Conservation (phyloP, 2,113 vertebrate genomes). For the Australoheros scitulus region DNA sequence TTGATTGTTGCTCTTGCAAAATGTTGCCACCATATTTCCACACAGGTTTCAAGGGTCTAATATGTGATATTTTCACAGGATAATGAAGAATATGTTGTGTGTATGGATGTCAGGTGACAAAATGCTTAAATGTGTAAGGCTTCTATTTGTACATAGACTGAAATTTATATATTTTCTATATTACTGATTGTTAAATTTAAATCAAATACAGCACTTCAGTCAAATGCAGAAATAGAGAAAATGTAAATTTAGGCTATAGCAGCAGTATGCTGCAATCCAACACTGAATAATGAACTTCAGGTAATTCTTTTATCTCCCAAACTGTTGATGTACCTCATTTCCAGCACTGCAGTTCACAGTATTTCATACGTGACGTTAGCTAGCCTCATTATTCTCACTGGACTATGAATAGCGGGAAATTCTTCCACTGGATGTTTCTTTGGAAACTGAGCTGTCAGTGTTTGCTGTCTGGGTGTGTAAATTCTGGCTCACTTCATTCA, state of each 20-base stretch:
- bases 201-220: background rate
- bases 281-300: background rate
- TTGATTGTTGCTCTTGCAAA: too few relatives aligned
- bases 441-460: slow-evolving; percentile 23
- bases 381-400: background rate
- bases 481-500: slow-evolving; percentile 46
- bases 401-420: slow-evolving; percentile 14
- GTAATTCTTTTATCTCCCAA: background rate
- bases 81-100: too few relatives aligned
- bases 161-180: too few relatives aligned
- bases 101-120: too few relatives aligned
- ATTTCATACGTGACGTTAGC: slow-evolving; percentile 23
- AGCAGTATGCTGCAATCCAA: background rate
- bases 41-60: too few relatives aligned
- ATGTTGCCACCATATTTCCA: too few relatives aligned
- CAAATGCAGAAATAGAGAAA: background rate
- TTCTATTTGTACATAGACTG: too few relatives aligned
- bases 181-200: background rate
- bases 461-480: slow-evolving; percentile 52
- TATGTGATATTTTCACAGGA: too few relatives aligned
- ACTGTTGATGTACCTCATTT: background rate
- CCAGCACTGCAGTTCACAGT: background rate
- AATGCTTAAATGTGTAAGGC: too few relatives aligned
- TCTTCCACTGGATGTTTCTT: slow-evolving; percentile 43
- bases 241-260: background rate